phyloP scores from a whole-genome alignment of 2,113 vertebrate genomes.

The Phaethornis superciliosus region DNA sequence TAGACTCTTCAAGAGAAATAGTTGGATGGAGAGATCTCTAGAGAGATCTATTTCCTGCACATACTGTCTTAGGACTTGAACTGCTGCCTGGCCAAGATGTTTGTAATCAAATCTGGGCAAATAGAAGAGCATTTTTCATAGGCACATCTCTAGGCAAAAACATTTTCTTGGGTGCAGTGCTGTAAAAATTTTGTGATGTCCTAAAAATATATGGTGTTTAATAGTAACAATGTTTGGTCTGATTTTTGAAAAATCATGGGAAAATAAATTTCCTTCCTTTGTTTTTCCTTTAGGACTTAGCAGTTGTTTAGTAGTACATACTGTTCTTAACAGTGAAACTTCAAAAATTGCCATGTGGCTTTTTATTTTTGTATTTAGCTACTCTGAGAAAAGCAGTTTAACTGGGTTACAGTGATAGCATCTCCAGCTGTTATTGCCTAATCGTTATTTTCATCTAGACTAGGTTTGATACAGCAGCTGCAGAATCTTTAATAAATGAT shows the following conservation, averaged over 20 bases:
- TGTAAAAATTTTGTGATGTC: not conserved
- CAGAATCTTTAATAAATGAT: constrained; percentile 52
- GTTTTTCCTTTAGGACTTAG: not conserved
- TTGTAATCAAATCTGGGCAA: not conserved
- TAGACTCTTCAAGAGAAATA: not conserved
- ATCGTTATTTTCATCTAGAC: constrained; percentile 28
- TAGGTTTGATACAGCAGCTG: constrained; percentile 24
- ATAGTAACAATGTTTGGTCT: not conserved
- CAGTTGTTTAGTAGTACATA: not conserved
- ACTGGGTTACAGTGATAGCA: not conserved
- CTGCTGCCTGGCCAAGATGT: not conserved
- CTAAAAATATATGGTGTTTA: not conserved
- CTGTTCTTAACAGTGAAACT: not conserved
- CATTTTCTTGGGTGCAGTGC: not conserved
- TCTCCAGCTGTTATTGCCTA: constrained; percentile 1
- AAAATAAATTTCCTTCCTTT: no score
- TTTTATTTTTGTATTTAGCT: not conserved
- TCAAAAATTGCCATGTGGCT: not conserved
- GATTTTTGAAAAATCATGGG: not conserved
- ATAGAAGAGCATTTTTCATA: not conserved
- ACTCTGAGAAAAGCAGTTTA: constrained; percentile 47
- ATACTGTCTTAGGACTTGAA: not conserved
- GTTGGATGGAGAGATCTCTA: not conserved
- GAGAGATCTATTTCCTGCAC: not conserved
- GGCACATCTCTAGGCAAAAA: not conserved